These are phyloP conservation scores for Hydrozoanthus gracilis DNA, from an alignment of 92 coral and sea anemone genomes.

Conservation along the genomic window DNA sequence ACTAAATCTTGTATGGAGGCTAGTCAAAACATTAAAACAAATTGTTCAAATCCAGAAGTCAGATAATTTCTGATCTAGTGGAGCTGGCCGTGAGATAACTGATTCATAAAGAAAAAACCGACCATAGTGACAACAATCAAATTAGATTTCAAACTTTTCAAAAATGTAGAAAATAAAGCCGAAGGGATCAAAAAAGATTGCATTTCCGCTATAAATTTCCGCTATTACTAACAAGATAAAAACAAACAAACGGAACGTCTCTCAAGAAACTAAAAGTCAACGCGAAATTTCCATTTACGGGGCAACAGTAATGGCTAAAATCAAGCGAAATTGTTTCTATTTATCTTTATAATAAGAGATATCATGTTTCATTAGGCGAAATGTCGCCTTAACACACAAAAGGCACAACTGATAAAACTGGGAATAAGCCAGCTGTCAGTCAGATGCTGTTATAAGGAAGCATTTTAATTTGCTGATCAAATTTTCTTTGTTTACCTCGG, in stretches of 20 bases:
- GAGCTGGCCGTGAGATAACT: no score
- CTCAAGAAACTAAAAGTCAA: not conserved
- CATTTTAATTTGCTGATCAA: conserved; percentile 26
- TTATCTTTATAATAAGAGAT: not conserved
- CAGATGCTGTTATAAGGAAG: not conserved
- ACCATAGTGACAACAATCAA: not conserved
- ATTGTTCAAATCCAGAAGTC: not conserved
- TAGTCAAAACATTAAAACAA: not conserved
- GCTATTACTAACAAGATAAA: not conserved
- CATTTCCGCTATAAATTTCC: conserved; percentile 28
- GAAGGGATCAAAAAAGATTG: not conserved
- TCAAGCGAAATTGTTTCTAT: not conserved
- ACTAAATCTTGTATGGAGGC: not conserved
- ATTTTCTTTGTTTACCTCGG: not conserved
- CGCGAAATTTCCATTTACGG: not conserved
- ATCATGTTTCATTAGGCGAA: not conserved
- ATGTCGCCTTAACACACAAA: conserved; percentile 3
- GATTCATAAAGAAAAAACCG: not conserved
- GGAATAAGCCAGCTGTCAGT: conserved; percentile 41
- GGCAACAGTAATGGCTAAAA: not conserved
- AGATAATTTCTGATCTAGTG: not conserved
- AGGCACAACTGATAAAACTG: conserved; percentile 9
- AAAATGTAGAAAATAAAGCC: not conserved
- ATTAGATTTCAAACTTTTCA: not conserved
- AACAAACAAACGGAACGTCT: not conserved